Evolutionary conservation across 1,140 invertebrate genomes (phyloP).

Genomic region (Drosophila arizonae): DNA sequence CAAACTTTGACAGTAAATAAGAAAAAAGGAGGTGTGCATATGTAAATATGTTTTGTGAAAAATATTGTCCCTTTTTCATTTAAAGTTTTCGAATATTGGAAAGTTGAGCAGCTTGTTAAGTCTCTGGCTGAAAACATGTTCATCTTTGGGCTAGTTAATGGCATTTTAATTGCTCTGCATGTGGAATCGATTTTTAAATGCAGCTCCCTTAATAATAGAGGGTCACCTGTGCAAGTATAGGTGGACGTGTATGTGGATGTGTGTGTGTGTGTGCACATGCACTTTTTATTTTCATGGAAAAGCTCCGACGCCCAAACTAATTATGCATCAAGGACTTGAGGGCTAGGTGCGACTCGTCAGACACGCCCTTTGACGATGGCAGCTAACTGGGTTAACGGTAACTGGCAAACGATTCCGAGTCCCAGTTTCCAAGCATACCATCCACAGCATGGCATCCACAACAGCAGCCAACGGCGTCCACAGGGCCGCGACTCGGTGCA

Average conservation of each 20-base stretch:
- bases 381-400: slow-evolving; percentile 76
- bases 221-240: neutral
- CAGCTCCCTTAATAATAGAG: slow-evolving; percentile 32
- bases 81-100: neutral
- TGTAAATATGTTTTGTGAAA: neutral
- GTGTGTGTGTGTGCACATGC: neutral
- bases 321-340: slow-evolving; percentile 46
- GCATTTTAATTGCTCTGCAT: slow-evolving; percentile 48
- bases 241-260: no score
- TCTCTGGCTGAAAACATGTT: slow-evolving; percentile 12
- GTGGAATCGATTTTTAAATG: slow-evolving; percentile 45
- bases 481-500: slow-evolving; percentile 65
- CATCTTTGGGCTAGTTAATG: slow-evolving; percentile 43
- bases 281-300: slow-evolving; percentile 5
- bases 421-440: slow-evolving; percentile 61
- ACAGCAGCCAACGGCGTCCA: slow-evolving; percentile 33
- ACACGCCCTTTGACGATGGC: slow-evolving; percentile 38
- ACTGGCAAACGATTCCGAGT: slow-evolving; percentile 73
- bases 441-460: slow-evolving; percentile 44
- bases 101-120: slow-evolving; percentile 32
- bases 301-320: slow-evolving; percentile 34
- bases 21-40: neutral
- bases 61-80: neutral
- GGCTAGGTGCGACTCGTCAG: slow-evolving; percentile 42
- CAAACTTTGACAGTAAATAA: slow-evolving; percentile 15